Evolutionary conservation across 2,888 invertebrate species (phyloP).

Genomic region (Chaitophorus viminalis): DNA sequence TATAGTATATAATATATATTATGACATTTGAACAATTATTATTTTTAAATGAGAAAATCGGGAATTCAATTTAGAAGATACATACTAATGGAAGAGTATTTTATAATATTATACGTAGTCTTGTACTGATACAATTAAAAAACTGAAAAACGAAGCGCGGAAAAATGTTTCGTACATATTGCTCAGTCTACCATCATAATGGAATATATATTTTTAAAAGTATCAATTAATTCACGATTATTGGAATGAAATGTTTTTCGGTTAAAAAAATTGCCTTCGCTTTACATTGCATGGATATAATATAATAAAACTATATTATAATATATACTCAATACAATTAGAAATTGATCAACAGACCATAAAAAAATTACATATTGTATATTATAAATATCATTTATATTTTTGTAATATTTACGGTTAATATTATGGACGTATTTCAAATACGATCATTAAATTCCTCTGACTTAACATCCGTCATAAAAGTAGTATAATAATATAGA

Average conservation of each 20-base stretch:
- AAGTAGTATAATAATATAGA: background rate
- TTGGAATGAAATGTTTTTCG: background rate
- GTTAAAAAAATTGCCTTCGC: background rate
- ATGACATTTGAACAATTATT: too few species aligned
- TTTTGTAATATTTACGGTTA: background rate
- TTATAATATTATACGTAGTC: too few species aligned
- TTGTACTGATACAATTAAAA: too few species aligned
- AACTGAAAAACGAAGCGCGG: too few species aligned
- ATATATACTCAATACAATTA: background rate
- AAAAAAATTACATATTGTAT: background rate
- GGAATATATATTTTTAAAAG: too few species aligned
- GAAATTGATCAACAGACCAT: background rate
- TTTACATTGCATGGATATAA: background rate
- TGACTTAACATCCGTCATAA: background rate
- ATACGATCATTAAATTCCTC: background rate
- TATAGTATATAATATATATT: too few species aligned
- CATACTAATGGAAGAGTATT: too few species aligned
- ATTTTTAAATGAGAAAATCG: too few species aligned
- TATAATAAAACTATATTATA: background rate
- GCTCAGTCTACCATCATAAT: too few species aligned
- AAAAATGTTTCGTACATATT: too few species aligned
- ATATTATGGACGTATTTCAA: background rate
- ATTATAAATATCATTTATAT: too few species aligned
- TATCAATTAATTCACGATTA: background rate
- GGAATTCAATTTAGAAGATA: too few species aligned